Base-by-base conservation (phyloP, 2,888 invertebrate species). In the Eustalomyia histrio region DNA sequence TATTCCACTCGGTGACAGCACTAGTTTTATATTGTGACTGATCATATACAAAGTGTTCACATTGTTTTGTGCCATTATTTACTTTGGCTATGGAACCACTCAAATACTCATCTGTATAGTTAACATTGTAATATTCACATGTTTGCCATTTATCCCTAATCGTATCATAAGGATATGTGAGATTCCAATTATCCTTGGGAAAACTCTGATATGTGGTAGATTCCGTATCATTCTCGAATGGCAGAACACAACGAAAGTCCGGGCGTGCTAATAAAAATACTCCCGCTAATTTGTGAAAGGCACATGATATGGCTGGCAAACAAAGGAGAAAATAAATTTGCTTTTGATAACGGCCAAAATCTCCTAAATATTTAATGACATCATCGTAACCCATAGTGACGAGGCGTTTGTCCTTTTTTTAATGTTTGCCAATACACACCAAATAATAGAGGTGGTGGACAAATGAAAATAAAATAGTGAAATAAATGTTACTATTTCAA, bases 251-350 rank as follows among this genome's bases (percentile, higher is more conserved):
- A 76, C 95, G 93, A 87, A 93, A 92, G 73, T 93, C 91, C 55
- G 94, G 93, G 87, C 93, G 93, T 0, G 94, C 94, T 68, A 94
- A 92, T 1, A 95, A 91, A 87, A 95, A 95, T 1, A 95, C 94
- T 76, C 94, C 94, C 3, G 93, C 94, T 55, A 95, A 90, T 88
- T 95, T 95, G 88, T 95, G 95, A 85, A 95, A 93, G 71, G 94
- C 95, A 88, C 94, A 94, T 29, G 93, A 91, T 85, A 95, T 94
- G 9, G 94, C 93, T 16, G 95, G 94, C 79, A 95, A 90, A 86
- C 95, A 94, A 53, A 95, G 91, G 55, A 95, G 89, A 76, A 95
- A 91, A 86, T 94, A 95, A 83, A 95, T 94, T 83, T 93, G 92
- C 83, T 92, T 93, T 88, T 95, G 95, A 87, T 95, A 94, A 58